These are phyloP conservation scores for Agelaius tricolor DNA, from an alignment of 2,113 vertebrate species.

Conservation along the genomic window DNA sequence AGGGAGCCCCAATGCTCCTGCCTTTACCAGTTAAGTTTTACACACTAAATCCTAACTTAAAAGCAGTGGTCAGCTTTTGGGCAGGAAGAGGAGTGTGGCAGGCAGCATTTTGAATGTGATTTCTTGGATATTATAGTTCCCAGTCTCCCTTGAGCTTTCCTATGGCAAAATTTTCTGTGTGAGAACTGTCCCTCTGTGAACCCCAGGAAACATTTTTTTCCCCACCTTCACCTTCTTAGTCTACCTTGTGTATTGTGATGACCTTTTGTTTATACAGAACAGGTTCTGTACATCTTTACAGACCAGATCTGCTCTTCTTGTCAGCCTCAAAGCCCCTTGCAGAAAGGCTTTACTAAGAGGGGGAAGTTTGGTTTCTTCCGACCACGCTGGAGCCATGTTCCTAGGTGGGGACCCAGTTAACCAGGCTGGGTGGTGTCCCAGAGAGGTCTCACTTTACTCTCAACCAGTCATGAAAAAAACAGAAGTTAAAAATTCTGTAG, in stretches of 20 bases:
- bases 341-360: background rate
- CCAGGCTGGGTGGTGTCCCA: background rate
- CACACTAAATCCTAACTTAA: background rate
- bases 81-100: background rate
- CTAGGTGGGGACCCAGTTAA: background rate
- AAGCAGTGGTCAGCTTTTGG: background rate
- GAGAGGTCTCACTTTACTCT: background rate
- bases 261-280: background rate
- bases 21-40: background rate
- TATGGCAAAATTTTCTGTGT: background rate
- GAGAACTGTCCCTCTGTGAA: background rate
- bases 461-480: background rate
- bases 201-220: background rate
- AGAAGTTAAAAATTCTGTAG: conserved; percentile 44
- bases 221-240: background rate
- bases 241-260: background rate
- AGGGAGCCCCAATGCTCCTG: rapidly evolving
- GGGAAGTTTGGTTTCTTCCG: background rate
- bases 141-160: background rate
- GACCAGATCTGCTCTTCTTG: background rate
- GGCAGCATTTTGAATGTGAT: rapidly evolving
- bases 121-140: background rate
- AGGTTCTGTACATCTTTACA: background rate
- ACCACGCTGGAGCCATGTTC: rapidly evolving
- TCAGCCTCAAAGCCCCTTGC: background rate